Conservation (phyloP, 1,140 invertebrate species). For the Pararge aegeria region DNA sequence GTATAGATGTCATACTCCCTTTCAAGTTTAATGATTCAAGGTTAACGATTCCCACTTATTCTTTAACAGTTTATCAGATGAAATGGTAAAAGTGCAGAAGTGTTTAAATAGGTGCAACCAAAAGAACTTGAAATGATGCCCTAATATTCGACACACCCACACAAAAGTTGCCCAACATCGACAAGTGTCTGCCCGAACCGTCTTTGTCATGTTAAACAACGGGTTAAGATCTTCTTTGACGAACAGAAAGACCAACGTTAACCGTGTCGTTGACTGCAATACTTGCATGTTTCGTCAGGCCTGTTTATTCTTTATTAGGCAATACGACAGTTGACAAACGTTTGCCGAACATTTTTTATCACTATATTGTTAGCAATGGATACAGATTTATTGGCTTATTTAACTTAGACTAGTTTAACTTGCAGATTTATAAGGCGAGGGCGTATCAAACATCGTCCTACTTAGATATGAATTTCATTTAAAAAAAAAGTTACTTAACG, state of each 20-base stretch:
- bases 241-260: constrained; percentile 8
- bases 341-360: neutral
- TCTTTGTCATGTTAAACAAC: constrained; percentile 9
- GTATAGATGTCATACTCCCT: too few relatives aligned
- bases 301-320: constrained; percentile 15
- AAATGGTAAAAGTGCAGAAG: too few relatives aligned
- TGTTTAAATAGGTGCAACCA: too few relatives aligned
- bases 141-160: constrained; percentile 7
- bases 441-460: neutral
- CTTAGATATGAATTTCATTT: too few relatives aligned
- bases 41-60: too few relatives aligned
- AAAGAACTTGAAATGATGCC: neutral
- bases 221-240: constrained; percentile 12
- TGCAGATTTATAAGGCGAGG: neutral
- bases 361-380: constrained; percentile 4
- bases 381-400: neutral
- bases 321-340: constrained; percentile 14
- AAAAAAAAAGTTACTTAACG: too few relatives aligned
- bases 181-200: constrained; percentile 2
- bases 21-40: too few relatives aligned
- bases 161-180: constrained; percentile 14
- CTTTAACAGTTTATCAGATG: too few relatives aligned
- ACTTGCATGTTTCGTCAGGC: constrained; percentile 13
- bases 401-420: neutral
- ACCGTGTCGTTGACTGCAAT: constrained; percentile 14